Percentiles rank a stretch among this genome's conserved stretches.
phyloP scores from a whole-genome alignment of 1,140 invertebrate genomes.

The Arctopsyche grandis region DNA sequence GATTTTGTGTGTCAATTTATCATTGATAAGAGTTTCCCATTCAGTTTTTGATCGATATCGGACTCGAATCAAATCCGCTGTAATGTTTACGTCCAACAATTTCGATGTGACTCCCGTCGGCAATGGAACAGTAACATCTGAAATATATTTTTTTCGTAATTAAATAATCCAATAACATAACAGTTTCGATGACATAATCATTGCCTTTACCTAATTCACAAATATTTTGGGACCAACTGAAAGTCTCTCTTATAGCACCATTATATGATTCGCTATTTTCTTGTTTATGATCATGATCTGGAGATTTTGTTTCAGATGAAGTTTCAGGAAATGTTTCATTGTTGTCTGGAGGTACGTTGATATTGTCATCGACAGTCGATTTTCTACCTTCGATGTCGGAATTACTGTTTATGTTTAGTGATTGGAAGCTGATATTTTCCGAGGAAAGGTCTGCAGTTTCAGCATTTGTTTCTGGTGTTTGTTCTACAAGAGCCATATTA shows the following conservation, averaged over 20 bases:
- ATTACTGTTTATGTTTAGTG: neutral
- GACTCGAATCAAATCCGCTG: slow-evolving; percentile 68
- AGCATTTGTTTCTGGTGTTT: no score
- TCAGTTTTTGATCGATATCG: slow-evolving; percentile 57
- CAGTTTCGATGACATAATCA: slow-evolving; percentile 14
- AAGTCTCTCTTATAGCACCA: slow-evolving; percentile 78
- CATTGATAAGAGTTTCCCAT: slow-evolving; percentile 69
- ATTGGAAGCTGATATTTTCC: neutral
- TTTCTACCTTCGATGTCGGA: neutral
- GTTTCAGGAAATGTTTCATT: neutral
- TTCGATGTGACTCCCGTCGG: slow-evolving; percentile 72
- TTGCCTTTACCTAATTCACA: slow-evolving; percentile 75
- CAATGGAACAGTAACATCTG: slow-evolving; percentile 75
- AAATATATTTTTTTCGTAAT: slow-evolving; percentile 46
- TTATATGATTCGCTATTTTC: slow-evolving; percentile 76
- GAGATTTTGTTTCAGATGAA: neutral
- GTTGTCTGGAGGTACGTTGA: neutral
- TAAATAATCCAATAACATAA: slow-evolving; percentile 14
- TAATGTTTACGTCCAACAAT: slow-evolving; percentile 74
- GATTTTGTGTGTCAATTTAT: slow-evolving; percentile 74
- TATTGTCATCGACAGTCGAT: neutral
- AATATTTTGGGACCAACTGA: slow-evolving; percentile 86
- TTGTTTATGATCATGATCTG: slow-evolving; percentile 8
- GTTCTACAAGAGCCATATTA: neutral
- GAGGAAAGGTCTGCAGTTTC: no score